Percentiles rank a stretch among this genome's conserved stretches.
These are phyloP conservation scores for Anhinga rufa DNA, from an alignment of 2,113 vertebrate genomes.

Conservation along the genomic window DNA sequence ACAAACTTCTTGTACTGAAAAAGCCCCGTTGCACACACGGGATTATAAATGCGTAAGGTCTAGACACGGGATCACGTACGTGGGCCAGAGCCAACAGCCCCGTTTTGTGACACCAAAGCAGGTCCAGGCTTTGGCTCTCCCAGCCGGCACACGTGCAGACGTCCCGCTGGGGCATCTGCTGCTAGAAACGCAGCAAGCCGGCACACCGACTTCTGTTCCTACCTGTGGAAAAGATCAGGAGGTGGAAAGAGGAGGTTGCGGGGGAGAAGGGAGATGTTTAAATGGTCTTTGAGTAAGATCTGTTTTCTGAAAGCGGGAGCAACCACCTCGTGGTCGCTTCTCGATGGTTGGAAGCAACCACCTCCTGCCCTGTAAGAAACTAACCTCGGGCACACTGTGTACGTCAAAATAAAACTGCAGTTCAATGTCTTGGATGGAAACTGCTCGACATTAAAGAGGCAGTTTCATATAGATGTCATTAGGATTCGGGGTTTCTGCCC, in stretches of 20 bases:
- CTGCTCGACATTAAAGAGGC: background rate
- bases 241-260: background rate
- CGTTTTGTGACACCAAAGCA: background rate
- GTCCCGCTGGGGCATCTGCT: background rate
- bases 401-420: background rate
- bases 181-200: background rate
- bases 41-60: background rate
- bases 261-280: background rate
- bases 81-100: background rate
- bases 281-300: background rate
- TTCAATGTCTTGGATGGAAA: background rate
- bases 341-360: background rate
- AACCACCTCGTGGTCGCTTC: background rate
- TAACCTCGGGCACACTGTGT: background rate
- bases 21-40: background rate
- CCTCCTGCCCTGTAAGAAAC: background rate
- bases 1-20: background rate
- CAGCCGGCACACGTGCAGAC: accelerated
- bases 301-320: background rate
- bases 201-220: background rate
- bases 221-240: background rate
- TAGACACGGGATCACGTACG: background rate
- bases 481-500: background rate
- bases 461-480: background rate
- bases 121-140: background rate